These are phyloP conservation scores for Alviniconcha strummeri DNA, from an alignment of 2,888 invertebrate genomes.

Conservation along the genomic window DNA sequence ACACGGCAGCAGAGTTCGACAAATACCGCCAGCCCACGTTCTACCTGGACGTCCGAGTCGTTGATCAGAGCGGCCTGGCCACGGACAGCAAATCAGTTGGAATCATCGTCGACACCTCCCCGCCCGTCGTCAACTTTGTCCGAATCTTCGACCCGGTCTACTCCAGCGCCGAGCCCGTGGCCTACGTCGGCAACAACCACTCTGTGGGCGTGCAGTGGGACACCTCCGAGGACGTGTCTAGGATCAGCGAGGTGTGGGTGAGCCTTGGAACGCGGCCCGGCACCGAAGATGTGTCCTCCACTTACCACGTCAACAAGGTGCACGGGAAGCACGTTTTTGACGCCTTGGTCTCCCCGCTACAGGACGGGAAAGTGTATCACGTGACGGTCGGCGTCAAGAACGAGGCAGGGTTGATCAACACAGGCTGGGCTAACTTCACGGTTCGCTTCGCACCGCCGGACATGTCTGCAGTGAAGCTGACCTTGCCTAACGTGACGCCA, in stretches of 20 bases:
- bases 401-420: background rate
- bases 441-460: background rate
- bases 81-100: constrained; percentile 46
- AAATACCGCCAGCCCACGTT: constrained; percentile 34
- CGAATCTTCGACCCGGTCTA: constrained; percentile 52
- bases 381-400: constrained; percentile 1
- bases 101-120: constrained; percentile 51
- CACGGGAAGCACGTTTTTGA: background rate
- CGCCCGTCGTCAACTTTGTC: constrained; percentile 48
- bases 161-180: constrained; percentile 47
- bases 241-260: constrained; percentile 42
- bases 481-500: background rate
- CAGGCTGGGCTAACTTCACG: constrained; percentile 13
- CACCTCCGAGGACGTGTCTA: constrained; percentile 48
- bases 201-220: constrained; percentile 52
- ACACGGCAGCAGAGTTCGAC: background rate
- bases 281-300: background rate
- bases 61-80: constrained; percentile 49
- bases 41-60: constrained; percentile 47
- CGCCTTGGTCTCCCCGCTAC: background rate
- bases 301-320: background rate
- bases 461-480: constrained; percentile 8
- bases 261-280: constrained; percentile 38
- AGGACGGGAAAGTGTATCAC: background rate
- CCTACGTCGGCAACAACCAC: constrained; percentile 47